phyloP scores from a whole-genome alignment of 2,797 vertebrate species.

The Mionectes olivaceus region DNA sequence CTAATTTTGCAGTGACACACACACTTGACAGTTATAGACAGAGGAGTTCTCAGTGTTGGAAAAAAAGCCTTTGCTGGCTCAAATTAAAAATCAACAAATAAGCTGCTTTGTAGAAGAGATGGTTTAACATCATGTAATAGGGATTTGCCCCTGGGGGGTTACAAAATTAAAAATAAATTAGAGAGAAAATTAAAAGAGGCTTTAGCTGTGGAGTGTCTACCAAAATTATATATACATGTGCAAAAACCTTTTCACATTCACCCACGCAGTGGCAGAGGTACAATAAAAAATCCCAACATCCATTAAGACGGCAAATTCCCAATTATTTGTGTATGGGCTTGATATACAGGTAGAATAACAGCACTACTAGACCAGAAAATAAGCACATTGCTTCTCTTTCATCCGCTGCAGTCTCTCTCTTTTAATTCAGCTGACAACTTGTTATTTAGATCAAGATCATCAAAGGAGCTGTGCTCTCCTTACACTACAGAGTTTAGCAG shows the following conservation, averaged over 20 bases:
- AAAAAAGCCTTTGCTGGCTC: slow-evolving; percentile 6
- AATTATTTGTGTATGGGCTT: slow-evolving; percentile 32
- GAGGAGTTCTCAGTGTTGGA: not conserved
- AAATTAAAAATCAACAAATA: slow-evolving; percentile 57
- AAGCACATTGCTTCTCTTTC: slow-evolving; percentile 34
- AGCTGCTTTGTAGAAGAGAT: slow-evolving; percentile 40
- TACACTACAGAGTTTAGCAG: not conserved
- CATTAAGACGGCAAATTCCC: slow-evolving; percentile 38
- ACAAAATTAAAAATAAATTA: slow-evolving; percentile 70
- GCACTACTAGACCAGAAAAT: slow-evolving; percentile 12
- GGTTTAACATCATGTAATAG: slow-evolving; percentile 53
- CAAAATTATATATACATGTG: not conserved
- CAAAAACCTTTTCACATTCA: slow-evolving; percentile 6
- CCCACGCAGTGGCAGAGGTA: not conserved
- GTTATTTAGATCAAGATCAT: slow-evolving; percentile 24
- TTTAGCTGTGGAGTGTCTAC: slow-evolving; percentile 28
- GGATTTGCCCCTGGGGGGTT: slow-evolving; percentile 31
- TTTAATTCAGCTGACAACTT: slow-evolving; percentile 21
- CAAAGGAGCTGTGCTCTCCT: not conserved
- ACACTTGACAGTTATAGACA: not conserved
- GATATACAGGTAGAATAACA: slow-evolving; percentile 16
- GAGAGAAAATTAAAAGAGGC: slow-evolving; percentile 53
- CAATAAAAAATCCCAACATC: not conserved
- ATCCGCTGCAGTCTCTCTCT: not conserved
- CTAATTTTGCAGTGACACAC: not conserved